phyloP scores from a whole-genome alignment of 2,113 vertebrate genomes.

The Oreocharis arfaki region DNA sequence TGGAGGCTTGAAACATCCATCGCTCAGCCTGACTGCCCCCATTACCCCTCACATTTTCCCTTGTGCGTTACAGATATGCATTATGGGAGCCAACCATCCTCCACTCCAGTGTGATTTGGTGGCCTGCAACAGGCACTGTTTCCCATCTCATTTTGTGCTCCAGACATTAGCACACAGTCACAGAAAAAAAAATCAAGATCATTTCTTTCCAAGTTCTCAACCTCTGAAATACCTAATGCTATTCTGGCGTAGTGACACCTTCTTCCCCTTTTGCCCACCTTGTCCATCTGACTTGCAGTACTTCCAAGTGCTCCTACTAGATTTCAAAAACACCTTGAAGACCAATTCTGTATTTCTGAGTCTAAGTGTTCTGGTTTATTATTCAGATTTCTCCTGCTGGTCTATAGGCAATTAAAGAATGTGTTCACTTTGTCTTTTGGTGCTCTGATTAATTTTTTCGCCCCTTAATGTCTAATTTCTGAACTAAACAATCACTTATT shows the following conservation, averaged over 20 bases:
- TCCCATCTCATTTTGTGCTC: not conserved
- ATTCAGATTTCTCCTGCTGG: not conserved
- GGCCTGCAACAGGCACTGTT: not conserved
- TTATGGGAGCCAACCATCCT: not conserved
- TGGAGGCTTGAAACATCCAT: not conserved
- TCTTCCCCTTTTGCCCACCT: not conserved
- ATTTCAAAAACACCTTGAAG: not conserved
- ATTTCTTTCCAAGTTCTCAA: not conserved
- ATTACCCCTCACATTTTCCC: not conserved
- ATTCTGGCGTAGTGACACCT: not conserved
- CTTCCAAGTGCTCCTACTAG: not conserved
- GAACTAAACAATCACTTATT: not conserved
- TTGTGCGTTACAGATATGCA: fast-evolving
- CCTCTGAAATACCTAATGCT: not conserved
- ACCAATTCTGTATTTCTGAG: not conserved
- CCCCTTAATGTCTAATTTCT: not conserved
- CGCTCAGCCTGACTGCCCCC: not conserved
- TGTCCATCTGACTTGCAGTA: not conserved
- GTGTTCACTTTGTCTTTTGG: not conserved
- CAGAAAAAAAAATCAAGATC: not conserved
- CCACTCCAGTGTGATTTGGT: not conserved
- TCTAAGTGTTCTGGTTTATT: not conserved
- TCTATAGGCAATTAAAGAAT: not conserved
- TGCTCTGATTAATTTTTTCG: not conserved
- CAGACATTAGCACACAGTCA: not conserved